These are phyloP conservation scores for Coracopsis vasa DNA, from an alignment of 2,113 vertebrate species.

Conservation along the genomic window DNA sequence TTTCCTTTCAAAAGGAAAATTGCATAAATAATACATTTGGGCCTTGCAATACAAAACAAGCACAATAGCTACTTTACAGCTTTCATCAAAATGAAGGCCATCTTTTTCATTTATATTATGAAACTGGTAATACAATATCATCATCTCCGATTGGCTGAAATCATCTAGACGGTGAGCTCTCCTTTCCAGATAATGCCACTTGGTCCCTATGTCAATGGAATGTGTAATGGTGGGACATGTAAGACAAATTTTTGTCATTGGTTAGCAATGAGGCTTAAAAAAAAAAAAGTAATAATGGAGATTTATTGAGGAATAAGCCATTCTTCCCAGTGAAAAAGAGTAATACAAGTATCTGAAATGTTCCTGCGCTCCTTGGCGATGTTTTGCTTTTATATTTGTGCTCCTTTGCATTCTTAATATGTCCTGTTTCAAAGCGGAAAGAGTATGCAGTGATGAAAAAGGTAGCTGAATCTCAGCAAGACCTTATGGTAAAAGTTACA, in stretches of 20 bases:
- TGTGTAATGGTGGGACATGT: constrained; percentile 10
- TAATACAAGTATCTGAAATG: constrained; percentile 1
- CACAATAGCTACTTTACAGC: constrained; percentile 80
- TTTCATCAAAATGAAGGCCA: constrained; percentile 80
- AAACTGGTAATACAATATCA: constrained; percentile 78
- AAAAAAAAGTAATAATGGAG: constrained; percentile 49
- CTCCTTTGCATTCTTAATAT: neutral
- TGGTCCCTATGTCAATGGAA: constrained; percentile 57
- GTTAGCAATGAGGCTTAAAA: constrained; percentile 56
- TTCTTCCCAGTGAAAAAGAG: neutral
- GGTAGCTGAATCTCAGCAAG: neutral
- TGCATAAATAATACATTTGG: constrained; percentile 86
- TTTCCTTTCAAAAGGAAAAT: constrained; percentile 80
- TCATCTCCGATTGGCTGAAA: constrained; percentile 74
- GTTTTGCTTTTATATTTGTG: neutral
- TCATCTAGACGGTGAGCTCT: constrained; percentile 53
- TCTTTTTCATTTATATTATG: constrained; percentile 81
- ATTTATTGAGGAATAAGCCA: constrained; percentile 59
- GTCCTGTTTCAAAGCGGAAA: neutral
- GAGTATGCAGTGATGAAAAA: neutral
- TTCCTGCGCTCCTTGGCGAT: neutral
- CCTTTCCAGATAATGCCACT: constrained; percentile 63
- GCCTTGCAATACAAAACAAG: constrained; percentile 80
- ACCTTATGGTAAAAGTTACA: neutral
- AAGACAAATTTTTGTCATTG: constrained; percentile 63